Evolutionary conservation across 1,140 invertebrate species (phyloP).

Genomic region (Periplaneta americana): DNA sequence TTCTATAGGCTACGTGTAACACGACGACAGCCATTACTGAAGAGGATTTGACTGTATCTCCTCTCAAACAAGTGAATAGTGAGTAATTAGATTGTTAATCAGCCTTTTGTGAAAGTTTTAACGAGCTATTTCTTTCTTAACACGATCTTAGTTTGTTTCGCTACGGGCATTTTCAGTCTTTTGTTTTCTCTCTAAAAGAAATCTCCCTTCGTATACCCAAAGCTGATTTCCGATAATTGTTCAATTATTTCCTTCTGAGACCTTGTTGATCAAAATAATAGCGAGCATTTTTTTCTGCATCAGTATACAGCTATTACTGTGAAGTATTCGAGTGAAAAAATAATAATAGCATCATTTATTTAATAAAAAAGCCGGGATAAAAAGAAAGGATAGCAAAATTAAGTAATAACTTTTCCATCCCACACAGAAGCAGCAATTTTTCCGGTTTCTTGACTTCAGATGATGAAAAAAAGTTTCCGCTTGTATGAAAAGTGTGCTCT

Average conservation of each 20-base stretch:
- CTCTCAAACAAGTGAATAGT: neutral
- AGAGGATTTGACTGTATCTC: neutral
- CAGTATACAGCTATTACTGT: neutral
- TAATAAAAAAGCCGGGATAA: neutral
- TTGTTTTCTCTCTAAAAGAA: neutral
- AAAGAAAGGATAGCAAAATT: neutral
- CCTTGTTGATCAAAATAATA: neutral
- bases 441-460: neutral
- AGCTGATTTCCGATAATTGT: neutral
- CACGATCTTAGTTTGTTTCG: neutral
- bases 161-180: neutral
- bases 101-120: neutral
- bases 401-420: neutral
- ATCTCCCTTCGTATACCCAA: neutral
- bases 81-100: neutral
- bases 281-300: neutral
- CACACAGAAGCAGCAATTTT: neutral
- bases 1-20: neutral
- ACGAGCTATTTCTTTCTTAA: neutral
- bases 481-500: neutral
- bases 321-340: neutral
- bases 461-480: neutral
- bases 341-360: neutral
- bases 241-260: neutral
- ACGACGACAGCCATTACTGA: too few relatives aligned